A percentile compares a stretch with the other conserved stretches of the same genome.
Evolutionary conservation across 53 echinoderm and acorn worm species (phyloP).

Genomic region (Astropecten irregularis): DNA sequence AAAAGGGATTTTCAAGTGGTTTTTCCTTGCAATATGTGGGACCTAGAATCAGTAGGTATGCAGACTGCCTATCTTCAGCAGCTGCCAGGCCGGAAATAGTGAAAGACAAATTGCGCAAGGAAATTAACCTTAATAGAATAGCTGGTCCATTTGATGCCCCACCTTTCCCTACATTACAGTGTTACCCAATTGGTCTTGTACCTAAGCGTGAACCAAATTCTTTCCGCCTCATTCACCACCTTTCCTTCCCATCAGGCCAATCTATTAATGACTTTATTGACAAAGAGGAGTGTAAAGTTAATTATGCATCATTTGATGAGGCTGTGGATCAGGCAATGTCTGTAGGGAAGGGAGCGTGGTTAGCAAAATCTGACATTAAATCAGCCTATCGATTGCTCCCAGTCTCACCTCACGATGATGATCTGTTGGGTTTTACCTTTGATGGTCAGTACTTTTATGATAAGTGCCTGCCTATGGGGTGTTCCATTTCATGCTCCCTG

Average conservation of each 20-base stretch:
- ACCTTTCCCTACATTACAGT: slow-evolving; percentile 26
- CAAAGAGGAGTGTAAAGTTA: not conserved
- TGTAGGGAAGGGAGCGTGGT: slow-evolving; percentile 1
- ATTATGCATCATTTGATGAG: slow-evolving; percentile 48
- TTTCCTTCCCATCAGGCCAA: slow-evolving; percentile 38
- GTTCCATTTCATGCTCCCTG: slow-evolving; percentile 35
- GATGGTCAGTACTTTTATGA: slow-evolving; percentile 46
- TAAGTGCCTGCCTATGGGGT: slow-evolving; percentile 67
- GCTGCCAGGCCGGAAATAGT: not conserved
- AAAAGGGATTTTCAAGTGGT: slow-evolving; percentile 6
- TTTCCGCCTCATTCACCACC: slow-evolving; percentile 59
- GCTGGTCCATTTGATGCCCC: slow-evolving; percentile 38
- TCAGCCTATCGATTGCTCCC: slow-evolving; percentile 53
- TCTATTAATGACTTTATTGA: slow-evolving; percentile 65
- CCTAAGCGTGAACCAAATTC: slow-evolving; percentile 49
- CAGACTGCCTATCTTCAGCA: slow-evolving; percentile 9
- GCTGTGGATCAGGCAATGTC: slow-evolving; percentile 1
- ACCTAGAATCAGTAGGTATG: not conserved
- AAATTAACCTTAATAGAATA: slow-evolving; percentile 30
- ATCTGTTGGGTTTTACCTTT: slow-evolving; percentile 45
- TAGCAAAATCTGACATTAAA: slow-evolving; percentile 63
- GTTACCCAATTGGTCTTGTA: slow-evolving; percentile 53
- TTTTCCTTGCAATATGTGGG: slow-evolving; percentile 24
- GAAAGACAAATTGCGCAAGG: slow-evolving; percentile 17
- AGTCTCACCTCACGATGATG: slow-evolving; percentile 39